Base-by-base conservation (phyloP, 92 coral and sea anemone genomes). In the Parazoanthus swiftii region DNA sequence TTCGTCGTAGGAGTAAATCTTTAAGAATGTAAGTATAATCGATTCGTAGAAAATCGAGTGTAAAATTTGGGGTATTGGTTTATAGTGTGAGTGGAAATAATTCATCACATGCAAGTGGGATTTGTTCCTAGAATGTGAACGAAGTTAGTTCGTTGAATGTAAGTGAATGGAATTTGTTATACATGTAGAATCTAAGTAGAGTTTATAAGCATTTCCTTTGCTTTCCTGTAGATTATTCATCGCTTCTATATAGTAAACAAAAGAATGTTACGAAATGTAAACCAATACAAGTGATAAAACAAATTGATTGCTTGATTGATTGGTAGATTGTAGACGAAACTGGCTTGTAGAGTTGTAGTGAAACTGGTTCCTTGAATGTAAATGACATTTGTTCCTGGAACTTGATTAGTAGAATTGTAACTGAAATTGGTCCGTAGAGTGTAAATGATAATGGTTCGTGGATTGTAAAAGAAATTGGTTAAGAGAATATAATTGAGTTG, bases 1-100 rank as follows among this genome's bases (percentile, higher is more conserved):
- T 95, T 63, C 93, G 94, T 59, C 85, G 94, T 38, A 85, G 93
- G 68, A 93, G 98, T 63, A 75, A 79, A 3, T 92, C 96, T 35
- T 85, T 91, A 14, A 88, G 93, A 85, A 94, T 90, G 97, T 94
- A 76, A 92, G 97, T 92, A 63, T 18, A 2, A 21, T 63, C n/a
- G 6, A 26, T 21, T 18, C 70, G 8, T 63, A 21, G 26, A 21
- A 63, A 63, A 26, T 5, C 14, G 33, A 63, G 70, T 63, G 70
- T 54, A 1, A 54, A 13, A 15, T 54, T 54, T 13, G 20, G 59
- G 9, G 59, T 13, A 54, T 13, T 51, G 2, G 58, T 51, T 51
- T 16, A 51, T 46, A 8, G 50, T 46, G 50, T 8, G 8, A 48
- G 51, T 7, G 10, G 51, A 48, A 48, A 8, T 48, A 48, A 10